Percentiles rank a stretch among this genome's conserved stretches.
Conservation (phyloP, 2,797 vertebrate species). For the Lepilemur septentrionalis region DNA sequence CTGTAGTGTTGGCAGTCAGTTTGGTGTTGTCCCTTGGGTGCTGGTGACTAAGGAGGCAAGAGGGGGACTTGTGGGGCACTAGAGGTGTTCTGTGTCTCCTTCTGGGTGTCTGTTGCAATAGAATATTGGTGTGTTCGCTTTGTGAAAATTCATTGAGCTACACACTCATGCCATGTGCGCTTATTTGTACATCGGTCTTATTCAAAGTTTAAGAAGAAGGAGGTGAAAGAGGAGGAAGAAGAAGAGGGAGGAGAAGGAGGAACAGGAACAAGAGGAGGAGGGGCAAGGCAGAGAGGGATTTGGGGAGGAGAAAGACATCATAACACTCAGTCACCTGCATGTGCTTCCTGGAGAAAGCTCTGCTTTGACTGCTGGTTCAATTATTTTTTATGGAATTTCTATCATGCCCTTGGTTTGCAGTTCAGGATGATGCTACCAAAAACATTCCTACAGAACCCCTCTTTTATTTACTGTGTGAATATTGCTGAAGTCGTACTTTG, state of each 20-base stretch:
- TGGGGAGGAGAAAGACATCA: fast-evolving
- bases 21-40: background rate
- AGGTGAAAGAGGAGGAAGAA: background rate
- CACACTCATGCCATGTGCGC: no score
- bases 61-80: fast-evolving
- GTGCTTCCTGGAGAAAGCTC: background rate
- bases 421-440: background rate
- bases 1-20: background rate
- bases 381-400: background rate
- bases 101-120: background rate
- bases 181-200: background rate
- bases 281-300: fast-evolving
- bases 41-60: background rate
- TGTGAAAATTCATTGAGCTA: background rate
- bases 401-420: background rate
- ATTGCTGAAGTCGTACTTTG: background rate
- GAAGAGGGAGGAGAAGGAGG: no score
- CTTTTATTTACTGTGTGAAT: background rate
- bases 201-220: background rate
- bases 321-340: background rate
- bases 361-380: background rate
- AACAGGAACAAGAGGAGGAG: background rate
- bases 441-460: background rate
- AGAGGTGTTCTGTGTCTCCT: background rate
- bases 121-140: background rate